These are phyloP conservation scores for Hesperophylax magnus DNA, from an alignment of 1,140 invertebrate genomes.

Conservation along the genomic window DNA sequence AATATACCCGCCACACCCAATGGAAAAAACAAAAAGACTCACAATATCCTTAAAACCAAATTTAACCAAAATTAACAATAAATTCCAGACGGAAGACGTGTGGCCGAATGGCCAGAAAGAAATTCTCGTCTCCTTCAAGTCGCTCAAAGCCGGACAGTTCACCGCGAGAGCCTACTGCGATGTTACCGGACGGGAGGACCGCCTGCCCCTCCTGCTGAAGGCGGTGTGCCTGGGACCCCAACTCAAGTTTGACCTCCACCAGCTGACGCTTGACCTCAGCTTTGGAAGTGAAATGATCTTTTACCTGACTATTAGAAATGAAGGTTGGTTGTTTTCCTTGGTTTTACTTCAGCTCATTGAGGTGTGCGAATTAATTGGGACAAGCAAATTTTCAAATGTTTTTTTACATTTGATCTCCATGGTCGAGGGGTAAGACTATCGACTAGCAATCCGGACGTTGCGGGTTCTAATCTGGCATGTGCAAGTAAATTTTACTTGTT, in stretches of 20 bases:
- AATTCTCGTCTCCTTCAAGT: constrained; percentile 15
- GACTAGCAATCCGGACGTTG: too few relatives aligned
- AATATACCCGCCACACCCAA: too few relatives aligned
- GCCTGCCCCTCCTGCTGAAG: constrained; percentile 3
- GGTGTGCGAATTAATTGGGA: too few relatives aligned
- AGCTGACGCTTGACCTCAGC: neutral
- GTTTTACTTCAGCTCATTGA: too few relatives aligned
- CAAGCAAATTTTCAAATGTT: too few relatives aligned
- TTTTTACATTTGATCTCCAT: too few relatives aligned
- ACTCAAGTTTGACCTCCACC: constrained; percentile 6
- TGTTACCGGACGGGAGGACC: neutral
- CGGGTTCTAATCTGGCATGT: too few relatives aligned
- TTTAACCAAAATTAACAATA: neutral
- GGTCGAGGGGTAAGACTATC: too few relatives aligned
- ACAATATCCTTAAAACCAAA: too few relatives aligned
- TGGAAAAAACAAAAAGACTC: too few relatives aligned
- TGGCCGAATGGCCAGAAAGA: constrained; percentile 35
- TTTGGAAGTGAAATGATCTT: neutral
- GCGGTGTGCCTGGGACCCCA: constrained; percentile 15
- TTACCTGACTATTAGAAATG: neutral
- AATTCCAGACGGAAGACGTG: constrained; percentile 27
- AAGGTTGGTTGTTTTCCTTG: neutral
- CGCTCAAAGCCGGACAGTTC: neutral
- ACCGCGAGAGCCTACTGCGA: constrained; percentile 17
- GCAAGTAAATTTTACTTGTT: too few relatives aligned